A percentile compares a stretch with the other conserved stretches of the same genome.
Conservation (phyloP, 2,113 vertebrate genomes). For the Centropus bengalensis region DNA sequence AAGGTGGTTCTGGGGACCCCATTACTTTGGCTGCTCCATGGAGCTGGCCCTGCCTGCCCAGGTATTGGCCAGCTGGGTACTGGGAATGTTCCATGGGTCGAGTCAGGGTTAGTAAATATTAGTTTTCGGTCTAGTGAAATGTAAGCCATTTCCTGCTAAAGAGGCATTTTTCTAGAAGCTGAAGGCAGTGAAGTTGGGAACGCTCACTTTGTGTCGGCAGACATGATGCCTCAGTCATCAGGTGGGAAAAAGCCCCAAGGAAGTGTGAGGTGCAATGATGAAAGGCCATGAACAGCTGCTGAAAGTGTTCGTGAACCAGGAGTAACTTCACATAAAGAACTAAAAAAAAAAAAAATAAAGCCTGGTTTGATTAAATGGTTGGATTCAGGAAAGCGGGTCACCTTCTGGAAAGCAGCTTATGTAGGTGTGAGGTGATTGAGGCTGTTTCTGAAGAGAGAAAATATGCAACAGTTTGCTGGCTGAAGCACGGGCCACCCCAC, state of each 20-base stretch:
- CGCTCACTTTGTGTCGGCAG: fast-evolving
- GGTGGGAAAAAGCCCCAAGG: background rate
- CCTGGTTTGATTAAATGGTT: background rate
- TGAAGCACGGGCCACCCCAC: background rate
- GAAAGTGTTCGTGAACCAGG: background rate
- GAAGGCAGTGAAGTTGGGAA: background rate
- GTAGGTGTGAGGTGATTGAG: background rate
- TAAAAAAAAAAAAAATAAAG: conserved; percentile 4
- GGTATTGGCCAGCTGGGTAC: background rate
- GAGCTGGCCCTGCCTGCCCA: background rate
- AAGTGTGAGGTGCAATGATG: conserved; percentile 2
- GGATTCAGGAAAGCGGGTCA: conserved; percentile 20
- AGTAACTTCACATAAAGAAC: background rate
- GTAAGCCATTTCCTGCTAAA: background rate
- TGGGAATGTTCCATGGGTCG: fast-evolving
- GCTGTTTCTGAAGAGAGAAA: conserved; percentile 32
- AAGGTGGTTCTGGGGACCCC: background rate
- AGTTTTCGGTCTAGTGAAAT: background rate
- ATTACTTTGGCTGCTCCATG: fast-evolving
- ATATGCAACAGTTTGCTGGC: background rate
- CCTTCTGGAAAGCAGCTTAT: conserved; percentile 27
- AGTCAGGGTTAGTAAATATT: background rate
- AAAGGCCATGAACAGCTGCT: conserved; percentile 37
- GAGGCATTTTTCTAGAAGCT: background rate
- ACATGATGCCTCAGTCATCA: background rate